Base-by-base conservation (phyloP, 2,113 vertebrate genomes). In the Capreolus pygargus region DNA sequence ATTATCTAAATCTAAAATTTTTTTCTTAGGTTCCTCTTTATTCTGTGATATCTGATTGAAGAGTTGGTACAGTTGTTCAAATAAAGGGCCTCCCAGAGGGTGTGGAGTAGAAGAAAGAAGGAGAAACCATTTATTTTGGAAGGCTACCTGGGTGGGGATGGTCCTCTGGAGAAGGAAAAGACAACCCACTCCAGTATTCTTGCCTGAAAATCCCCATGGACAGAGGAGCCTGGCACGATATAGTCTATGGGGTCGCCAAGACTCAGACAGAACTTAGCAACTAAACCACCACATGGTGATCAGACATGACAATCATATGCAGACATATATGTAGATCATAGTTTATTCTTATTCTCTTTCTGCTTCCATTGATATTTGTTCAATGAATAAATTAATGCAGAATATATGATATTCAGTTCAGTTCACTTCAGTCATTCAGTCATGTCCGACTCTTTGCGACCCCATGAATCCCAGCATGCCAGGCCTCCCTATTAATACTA, bases 41-140 rank as follows among this genome's bases (percentile, higher is more conserved):
- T 85, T 86, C 30, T 86, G 3, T 47, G 11, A n/a, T 43, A 39
- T 7, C 17, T 92, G 5, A 52, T 6, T 82, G 30, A 82, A 54
- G 47, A 82, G 3, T 52, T 82, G 3, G 10, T 61, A 47, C 14
- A 94, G 3, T 19, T 79, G 14, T 10, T 78, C 43, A 91, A 88
- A 76, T 10, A 82, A 0, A 50, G 27, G 79, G 64, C 55, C 7
- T 55, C 12, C n/a, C 10, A 2, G 47, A 79, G 54, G 1, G 11
- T 94, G 14, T 70, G 1, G 30, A 50, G 28, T 10, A 27, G 12
- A 15, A 6, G 64, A 58, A 28, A 10, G 39, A 94, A 90, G 14
- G 23, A 91, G 47, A 52, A 36, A 13, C 23, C 17, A 15, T 30
- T 79, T 78, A 36, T 89, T 95, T 95, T 88, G 47, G 50, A 85